A percentile compares a stretch with the other conserved stretches of the same genome.
Evolutionary conservation across 2,113 vertebrate species (phyloP).

Genomic region (Macrotis lagotis): DNA sequence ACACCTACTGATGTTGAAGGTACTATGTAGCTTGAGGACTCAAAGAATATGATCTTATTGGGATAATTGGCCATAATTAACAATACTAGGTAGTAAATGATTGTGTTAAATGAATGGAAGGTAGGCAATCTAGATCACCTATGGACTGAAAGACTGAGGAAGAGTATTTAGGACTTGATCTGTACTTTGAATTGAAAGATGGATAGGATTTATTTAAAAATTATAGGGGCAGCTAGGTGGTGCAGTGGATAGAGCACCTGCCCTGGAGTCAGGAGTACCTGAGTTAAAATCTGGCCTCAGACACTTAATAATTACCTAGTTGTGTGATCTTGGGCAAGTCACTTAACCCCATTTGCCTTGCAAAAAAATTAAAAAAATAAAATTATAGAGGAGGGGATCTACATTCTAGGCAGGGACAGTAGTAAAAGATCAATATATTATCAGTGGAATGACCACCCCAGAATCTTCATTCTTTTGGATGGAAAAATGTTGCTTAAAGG

Average conservation of each 20-base stretch:
- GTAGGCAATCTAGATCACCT: background rate
- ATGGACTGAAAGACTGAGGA: background rate
- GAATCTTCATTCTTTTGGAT: background rate
- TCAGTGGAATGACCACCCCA: conserved; percentile 4
- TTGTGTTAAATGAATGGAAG: conserved; percentile 14
- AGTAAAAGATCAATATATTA: conserved; percentile 27
- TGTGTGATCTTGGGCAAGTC: no score
- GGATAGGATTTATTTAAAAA: background rate
- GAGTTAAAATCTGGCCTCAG: no score
- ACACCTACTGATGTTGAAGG: background rate
- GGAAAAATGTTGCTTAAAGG: conserved; percentile 1
- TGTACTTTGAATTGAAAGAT: background rate
- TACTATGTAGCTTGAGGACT: background rate
- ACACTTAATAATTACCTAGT: no score
- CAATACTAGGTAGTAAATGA: conserved; percentile 34
- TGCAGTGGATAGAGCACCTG: no score
- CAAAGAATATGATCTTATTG: background rate
- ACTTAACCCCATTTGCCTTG: no score
- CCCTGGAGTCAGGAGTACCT: no score
- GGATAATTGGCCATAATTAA: conserved; percentile 9
- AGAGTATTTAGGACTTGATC: background rate
- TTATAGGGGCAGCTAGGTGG: conserved; percentile 13
- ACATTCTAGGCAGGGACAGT: background rate
- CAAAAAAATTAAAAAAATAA: no score
- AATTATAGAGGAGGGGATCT: no score